phyloP scores from a whole-genome alignment of 1,140 invertebrate species.

The Asobara japonica region DNA sequence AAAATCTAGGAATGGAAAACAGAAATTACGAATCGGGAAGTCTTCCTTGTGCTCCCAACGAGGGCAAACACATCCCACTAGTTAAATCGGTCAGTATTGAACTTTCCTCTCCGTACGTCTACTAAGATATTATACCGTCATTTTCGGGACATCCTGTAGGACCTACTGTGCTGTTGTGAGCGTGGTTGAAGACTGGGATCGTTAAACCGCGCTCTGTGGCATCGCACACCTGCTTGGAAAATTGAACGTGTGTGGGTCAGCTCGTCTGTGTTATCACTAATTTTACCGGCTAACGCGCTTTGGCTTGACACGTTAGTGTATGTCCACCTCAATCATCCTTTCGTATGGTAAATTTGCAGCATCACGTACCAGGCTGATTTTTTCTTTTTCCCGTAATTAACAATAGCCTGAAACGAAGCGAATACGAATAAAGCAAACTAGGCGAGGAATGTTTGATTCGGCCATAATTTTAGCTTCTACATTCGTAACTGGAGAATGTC shows the following conservation, averaged over 20 bases:
- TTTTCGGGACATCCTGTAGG: too few species aligned
- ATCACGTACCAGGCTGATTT: not conserved
- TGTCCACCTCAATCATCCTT: conserved; percentile 16
- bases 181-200: conserved; percentile 19
- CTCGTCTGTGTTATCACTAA: conserved; percentile 33
- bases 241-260: conserved; percentile 25
- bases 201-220: conserved; percentile 18
- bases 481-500: too few species aligned
- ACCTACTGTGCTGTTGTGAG: too few species aligned
- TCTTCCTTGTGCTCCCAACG: not conserved
- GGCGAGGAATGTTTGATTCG: not conserved
- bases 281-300: conserved; percentile 17
- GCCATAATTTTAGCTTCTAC: too few species aligned
- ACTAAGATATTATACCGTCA: too few species aligned
- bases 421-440: not conserved
- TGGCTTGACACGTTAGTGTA: not conserved
- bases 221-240: conserved; percentile 29
- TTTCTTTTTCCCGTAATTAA: not conserved
- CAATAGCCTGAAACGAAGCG: not conserved
- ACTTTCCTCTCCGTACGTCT: too few species aligned
- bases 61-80: too few species aligned
- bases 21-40: too few species aligned
- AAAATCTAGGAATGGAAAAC: too few species aligned
- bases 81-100: too few species aligned
- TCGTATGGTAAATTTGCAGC: not conserved